Evolutionary conservation across 1,140 invertebrate species (phyloP), one percentile per base, ranked within the genome.

Genomic region (Eurosta solidaginis): DNA sequence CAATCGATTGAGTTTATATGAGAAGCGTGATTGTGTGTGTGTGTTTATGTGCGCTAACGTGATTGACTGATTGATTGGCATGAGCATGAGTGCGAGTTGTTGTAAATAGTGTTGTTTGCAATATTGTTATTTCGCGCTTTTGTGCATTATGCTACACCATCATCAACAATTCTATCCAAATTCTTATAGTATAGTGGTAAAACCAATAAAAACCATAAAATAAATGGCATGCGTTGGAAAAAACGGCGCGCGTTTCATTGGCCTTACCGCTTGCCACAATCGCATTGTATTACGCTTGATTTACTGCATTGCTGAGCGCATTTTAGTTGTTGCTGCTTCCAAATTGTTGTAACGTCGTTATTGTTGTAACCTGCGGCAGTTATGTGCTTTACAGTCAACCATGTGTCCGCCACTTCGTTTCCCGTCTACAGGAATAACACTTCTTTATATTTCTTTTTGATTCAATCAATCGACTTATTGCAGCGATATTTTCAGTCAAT

Each of bases 11-110:
- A 33, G 40, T 63, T 49, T 49, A 17, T 49, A n/a, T n/a, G n/a
- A n/a, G n/a, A n/a, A n/a, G n/a, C n/a, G 77, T 78, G 25, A 33
- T 12, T 78, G 27, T 12, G 40, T 44, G 40, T 49, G 54, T 73
- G 59, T 68, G 50, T 44, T 42, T 27, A 25, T 49, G 73, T 40
- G 77, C 68, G 63, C n/a, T 40, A 42, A 45, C 54, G 76, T 74
- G 78, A 74, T 29, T 79, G 76, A 77, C 52, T 79, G 78, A 79
- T 79, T 79, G 78, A 79, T 79, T 79, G 78, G 78, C 78, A 10
- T 68, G 59, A 79, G 63, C 78, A 75, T 77, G 78, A 79, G 75
- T 68, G 59, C 36, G 59, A n/a, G n/a, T n/a, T 68, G 59, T 68
- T 63, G 54, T 40, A n/a, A 22, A 10, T 20, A 20, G 20, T 68